Percentiles rank a stretch among this genome's conserved stretches.
Conservation (phyloP, 2,113 vertebrate genomes). For the Pangasianodon gigas region DNA sequence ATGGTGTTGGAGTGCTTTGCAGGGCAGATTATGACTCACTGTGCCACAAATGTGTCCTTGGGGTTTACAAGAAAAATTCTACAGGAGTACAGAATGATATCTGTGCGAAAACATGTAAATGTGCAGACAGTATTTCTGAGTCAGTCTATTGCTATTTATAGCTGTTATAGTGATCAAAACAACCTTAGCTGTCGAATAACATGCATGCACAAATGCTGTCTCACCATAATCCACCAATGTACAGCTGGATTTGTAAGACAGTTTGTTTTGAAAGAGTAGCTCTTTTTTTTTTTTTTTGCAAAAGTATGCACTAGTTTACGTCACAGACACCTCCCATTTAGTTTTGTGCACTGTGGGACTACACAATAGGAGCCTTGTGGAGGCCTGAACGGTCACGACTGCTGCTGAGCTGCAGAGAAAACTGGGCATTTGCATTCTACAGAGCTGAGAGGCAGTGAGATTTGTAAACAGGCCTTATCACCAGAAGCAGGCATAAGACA, state of each 20-base stretch:
- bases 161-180: slow-evolving; percentile 2
- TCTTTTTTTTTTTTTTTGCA: slow-evolving; percentile 30
- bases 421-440: slow-evolving; percentile 68
- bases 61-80: background rate
- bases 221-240: slow-evolving; percentile 13
- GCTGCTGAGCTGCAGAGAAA: slow-evolving; percentile 57
- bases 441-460: slow-evolving; percentile 42
- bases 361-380: slow-evolving; percentile 69
- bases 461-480: slow-evolving; percentile 55
- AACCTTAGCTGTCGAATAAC: slow-evolving; percentile 19
- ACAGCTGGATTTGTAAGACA: slow-evolving; percentile 41
- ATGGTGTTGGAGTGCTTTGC: background rate
- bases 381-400: slow-evolving; percentile 38
- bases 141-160: slow-evolving; percentile 23
- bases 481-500: background rate
- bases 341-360: slow-evolving; percentile 30
- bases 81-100: background rate
- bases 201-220: slow-evolving; percentile 17
- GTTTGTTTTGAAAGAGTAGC: slow-evolving; percentile 60
- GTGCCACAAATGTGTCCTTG: background rate
- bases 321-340: slow-evolving; percentile 49
- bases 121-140: background rate
- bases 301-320: slow-evolving; percentile 44
- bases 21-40: background rate
- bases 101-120: background rate